Evolutionary conservation across 2,888 invertebrate genomes (phyloP), one percentile per base, ranked within the genome.

Genomic region (Eueremaeus valkanovi): DNA sequence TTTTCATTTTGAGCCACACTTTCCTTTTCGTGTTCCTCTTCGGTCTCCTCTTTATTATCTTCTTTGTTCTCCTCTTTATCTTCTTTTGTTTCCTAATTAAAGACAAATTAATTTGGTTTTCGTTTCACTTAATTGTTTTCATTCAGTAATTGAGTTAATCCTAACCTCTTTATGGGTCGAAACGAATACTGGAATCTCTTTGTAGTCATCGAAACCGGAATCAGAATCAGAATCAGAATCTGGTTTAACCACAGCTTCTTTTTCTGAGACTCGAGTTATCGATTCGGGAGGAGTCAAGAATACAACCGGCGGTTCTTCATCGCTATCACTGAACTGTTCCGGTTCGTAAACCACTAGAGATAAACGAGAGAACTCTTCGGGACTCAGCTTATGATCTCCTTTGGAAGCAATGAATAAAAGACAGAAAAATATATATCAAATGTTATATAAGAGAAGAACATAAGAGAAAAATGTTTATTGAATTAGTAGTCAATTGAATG

Each of bases 271-370:
- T 33, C 63, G 31, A 0, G 63, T 33, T 8, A 63, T 63, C 8
- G 63, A 63, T 63, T 63, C 63, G 3, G 63, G 63, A 8, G 63
- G 63, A 33, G 63, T 63, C 31, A 63, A 18, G 63, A 63, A 63
- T 3, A 63, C 63, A 5, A 63, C 63, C 33, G 63, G 63, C 13
- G 63, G 63, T 24, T 55, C 55, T 36, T 63, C 63, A 63, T 63
- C 63, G 36, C 63, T 63, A 63, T 63, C 63, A 36, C 63, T 63
- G 36, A 63, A 63, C 63, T 63, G 63, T 63, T 63, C 63, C 33
- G 63, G 63, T 63, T 63, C 63, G 29, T 63, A 63, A 21, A 63
- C 63, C 29, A 36, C 21, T 1, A 63, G 33, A 31, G 63, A 36
- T 33, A 63, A 21, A 16, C 29, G 63, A 33, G 63, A 63, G 18